phyloP scores from a whole-genome alignment of 2,113 vertebrate genomes.

The Tinamus guttatus region DNA sequence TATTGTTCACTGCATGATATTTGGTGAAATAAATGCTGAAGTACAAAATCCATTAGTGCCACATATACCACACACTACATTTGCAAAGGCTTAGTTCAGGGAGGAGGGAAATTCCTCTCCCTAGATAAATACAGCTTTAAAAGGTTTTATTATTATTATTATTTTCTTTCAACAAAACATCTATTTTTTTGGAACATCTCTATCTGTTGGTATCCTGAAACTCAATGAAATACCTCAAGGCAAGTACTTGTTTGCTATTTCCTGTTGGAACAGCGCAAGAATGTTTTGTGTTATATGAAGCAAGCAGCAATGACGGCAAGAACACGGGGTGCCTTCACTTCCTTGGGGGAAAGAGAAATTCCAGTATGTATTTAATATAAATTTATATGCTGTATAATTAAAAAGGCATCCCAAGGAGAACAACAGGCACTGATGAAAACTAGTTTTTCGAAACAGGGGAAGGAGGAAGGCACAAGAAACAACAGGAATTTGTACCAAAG shows the following conservation, averaged over 20 bases:
- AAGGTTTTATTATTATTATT: neutral
- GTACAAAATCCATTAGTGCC: conserved; percentile 35
- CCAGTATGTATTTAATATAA: neutral
- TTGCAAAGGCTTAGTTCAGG: conserved; percentile 14
- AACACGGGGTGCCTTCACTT: conserved; percentile 19
- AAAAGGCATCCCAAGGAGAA: neutral
- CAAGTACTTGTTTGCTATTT: conserved; percentile 62
- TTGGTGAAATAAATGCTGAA: conserved; percentile 21
- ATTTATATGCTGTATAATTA: conserved; percentile 5
- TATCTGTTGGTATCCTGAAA: conserved; percentile 48
- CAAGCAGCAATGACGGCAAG: conserved; percentile 31
- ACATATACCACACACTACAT: neutral
- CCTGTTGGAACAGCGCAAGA: conserved; percentile 54
- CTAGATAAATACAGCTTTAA: conserved; percentile 4
- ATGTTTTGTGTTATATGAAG: conserved; percentile 54
- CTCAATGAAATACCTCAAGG: conserved; percentile 61
- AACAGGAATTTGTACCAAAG: neutral
- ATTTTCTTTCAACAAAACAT: neutral
- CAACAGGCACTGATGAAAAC: neutral
- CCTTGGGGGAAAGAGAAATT: conserved; percentile 21
- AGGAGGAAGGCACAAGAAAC: neutral
- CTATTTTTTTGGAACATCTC: conserved; percentile 6
- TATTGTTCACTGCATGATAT: neutral
- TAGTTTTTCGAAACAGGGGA: neutral
- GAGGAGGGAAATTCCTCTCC: neutral